Percentiles rank a stretch among this genome's conserved stretches.
Conservation (phyloP, 1,140 invertebrate species). For the Ceratosolen fusciceps region DNA sequence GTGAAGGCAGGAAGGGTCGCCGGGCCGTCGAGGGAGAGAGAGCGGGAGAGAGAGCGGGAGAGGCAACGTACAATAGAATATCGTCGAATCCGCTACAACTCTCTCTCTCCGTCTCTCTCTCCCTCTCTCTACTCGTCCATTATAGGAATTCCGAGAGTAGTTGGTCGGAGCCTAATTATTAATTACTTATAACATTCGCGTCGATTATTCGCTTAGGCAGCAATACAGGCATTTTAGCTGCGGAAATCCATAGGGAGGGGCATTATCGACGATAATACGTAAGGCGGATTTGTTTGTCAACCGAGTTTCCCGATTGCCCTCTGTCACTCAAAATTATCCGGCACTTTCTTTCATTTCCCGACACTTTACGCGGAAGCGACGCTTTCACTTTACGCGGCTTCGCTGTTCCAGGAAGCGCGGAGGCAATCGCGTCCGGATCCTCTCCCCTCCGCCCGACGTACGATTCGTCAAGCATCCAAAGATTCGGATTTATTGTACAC, state of each 20-base stretch:
- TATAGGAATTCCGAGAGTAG: constrained; percentile 42
- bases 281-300: not conserved
- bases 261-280: not conserved
- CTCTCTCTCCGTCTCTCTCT: not conserved
- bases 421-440: not conserved
- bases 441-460: not conserved
- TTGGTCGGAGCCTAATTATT: constrained; percentile 36
- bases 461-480: too few species aligned
- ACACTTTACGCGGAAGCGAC: not conserved
- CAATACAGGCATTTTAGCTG: not conserved
- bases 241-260: not conserved
- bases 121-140: not conserved
- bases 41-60: not conserved
- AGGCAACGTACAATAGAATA: constrained; percentile 29
- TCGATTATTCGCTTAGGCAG: constrained; percentile 41
- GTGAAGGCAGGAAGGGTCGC: too few species aligned
- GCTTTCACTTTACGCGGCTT: not conserved
- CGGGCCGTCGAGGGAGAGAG: too few species aligned
- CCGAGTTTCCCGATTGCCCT: not conserved
- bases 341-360: not conserved
- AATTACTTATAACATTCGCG: constrained; percentile 44
- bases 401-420: not conserved
- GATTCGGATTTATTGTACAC: too few species aligned
- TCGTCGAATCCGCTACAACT: not conserved
- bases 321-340: not conserved